phyloP scores from a whole-genome alignment of 2,888 invertebrate genomes.

The Oegoconia quadripuncta region DNA sequence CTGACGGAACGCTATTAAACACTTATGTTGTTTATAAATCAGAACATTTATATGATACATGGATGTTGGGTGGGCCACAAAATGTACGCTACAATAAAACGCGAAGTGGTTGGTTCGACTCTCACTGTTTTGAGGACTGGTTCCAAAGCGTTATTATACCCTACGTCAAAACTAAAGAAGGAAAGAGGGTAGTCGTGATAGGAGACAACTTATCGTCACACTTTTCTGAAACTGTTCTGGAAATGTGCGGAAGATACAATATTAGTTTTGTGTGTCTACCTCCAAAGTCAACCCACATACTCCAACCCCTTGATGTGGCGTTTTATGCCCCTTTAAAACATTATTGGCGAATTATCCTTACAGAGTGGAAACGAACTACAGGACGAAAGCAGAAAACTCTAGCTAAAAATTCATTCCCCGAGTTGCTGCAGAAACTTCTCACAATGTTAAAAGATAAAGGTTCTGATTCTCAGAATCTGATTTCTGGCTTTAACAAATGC shows the following conservation, averaged over 20 bases:
- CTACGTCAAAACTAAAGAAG: conserved; percentile 6
- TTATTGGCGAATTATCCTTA: not conserved
- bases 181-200: conserved; percentile 15
- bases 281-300: conserved; percentile 32
- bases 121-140: conserved; percentile 33
- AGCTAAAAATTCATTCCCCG: not conserved
- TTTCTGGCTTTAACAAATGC: conserved; percentile 1
- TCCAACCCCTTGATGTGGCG: not conserved
- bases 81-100: conserved; percentile 39
- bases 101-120: conserved; percentile 42
- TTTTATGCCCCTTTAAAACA: conserved; percentile 1
- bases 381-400: not conserved
- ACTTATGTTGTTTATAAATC: conserved; percentile 51
- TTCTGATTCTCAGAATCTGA: not conserved
- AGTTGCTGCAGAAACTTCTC: not conserved
- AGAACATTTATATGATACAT: conserved; percentile 36
- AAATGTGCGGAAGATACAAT: conserved; percentile 1
- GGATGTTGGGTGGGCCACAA: conserved; percentile 42
- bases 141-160: conserved; percentile 23
- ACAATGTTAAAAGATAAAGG: not conserved
- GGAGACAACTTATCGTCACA: conserved; percentile 18
- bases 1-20: conserved; percentile 27
- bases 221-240: conserved; percentile 3
- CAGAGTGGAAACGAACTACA: not conserved
- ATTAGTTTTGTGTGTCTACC: conserved; percentile 6